Base-by-base conservation (phyloP, 2,888 invertebrate species). In the Morpho helenor region DNA sequence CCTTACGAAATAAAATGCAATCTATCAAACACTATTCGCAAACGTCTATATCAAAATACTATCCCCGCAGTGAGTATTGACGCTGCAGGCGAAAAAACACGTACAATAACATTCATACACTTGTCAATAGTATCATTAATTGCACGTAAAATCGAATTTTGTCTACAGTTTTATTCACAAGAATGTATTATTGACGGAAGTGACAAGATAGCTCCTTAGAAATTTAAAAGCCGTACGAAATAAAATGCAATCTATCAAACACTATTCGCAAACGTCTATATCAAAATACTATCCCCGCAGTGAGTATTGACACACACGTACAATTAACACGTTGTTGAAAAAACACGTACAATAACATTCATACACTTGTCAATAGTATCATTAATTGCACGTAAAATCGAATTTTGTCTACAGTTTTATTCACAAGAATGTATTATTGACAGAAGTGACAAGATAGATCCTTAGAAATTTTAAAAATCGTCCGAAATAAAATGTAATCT, bases 361-460 rank as follows among this genome's bases (percentile, higher is more conserved):
- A 49, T 52, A 68, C 80, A 69, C 80, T 77, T 75, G 80, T 75
- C 76, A 62, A 65, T 66, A 70, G 73, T 78, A 82, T 74, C 5
- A 31, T 31, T 82, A 82, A 81, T 82, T 82, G 79, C 79, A 79
- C 68, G 77, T 76, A 76, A 71, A 76, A 80, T 81, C 82, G 31
- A 31, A 31, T 31, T 5, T 31, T 1, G 31, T 31, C 31, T 31
- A 31, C 3, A 5, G 31, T 31, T 31, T 31, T 31, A 1, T 31
- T 31, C 3, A 5, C 31, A 5, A 31, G 31, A 31, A 2, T 31
- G 31, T 2, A 31, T 0, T 31, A 31, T 31, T 31, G 31, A 31
- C 0, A 3, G 3, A 31, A 5, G 31, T 31, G 31, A 31, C 31
- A 3, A 31, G 31, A 31, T 31, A 31, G 31, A 3, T 31, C 1